Evolutionary conservation across 2,797 vertebrate genomes (phyloP).

Genomic region (Amniataba percoides): DNA sequence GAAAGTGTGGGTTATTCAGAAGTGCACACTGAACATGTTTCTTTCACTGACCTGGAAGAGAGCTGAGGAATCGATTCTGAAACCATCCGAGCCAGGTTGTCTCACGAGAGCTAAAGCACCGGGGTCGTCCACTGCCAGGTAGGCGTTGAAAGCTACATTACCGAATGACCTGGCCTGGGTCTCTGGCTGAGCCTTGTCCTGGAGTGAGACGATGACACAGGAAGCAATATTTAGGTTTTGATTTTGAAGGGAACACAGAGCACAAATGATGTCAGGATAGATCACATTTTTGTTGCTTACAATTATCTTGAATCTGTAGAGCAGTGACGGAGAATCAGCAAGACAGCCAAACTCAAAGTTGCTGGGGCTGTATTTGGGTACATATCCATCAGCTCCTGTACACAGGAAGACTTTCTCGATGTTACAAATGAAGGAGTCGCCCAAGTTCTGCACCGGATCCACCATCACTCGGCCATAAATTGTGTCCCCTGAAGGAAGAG

Average conservation of each 20-base stretch:
- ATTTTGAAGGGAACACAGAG: neutral
- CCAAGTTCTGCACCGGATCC: conserved; percentile 97
- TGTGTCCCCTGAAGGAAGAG: conserved; percentile 85
- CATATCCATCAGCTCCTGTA: conserved; percentile 95
- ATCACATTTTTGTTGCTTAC: conserved; percentile 79
- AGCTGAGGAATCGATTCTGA: conserved; percentile 92
- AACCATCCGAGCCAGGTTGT: conserved; percentile 96
- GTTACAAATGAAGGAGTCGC: conserved; percentile 94
- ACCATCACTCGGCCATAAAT: conserved; percentile 97
- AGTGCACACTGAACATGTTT: conserved; percentile 6
- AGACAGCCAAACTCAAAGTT: conserved; percentile 95
- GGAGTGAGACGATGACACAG: conserved; percentile 11
- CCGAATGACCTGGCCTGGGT: conserved; percentile 92
- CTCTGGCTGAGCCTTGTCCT: conserved; percentile 97
- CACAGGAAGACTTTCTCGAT: conserved; percentile 98
- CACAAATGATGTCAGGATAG: rapidly evolving
- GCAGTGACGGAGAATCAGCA: conserved; percentile 92
- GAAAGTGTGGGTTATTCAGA: neutral
- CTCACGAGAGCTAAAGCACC: conserved; percentile 89
- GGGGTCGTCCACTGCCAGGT: conserved; percentile 91
- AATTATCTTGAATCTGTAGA: conserved; percentile 96
- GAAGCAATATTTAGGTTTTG: neutral
- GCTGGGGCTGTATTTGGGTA: conserved; percentile 94
- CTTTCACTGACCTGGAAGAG: conserved; percentile 91
- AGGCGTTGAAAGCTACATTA: conserved; percentile 89